Evolutionary conservation across 2,888 invertebrate species (phyloP).

Genomic region (Holacanthella duospinosa): DNA sequence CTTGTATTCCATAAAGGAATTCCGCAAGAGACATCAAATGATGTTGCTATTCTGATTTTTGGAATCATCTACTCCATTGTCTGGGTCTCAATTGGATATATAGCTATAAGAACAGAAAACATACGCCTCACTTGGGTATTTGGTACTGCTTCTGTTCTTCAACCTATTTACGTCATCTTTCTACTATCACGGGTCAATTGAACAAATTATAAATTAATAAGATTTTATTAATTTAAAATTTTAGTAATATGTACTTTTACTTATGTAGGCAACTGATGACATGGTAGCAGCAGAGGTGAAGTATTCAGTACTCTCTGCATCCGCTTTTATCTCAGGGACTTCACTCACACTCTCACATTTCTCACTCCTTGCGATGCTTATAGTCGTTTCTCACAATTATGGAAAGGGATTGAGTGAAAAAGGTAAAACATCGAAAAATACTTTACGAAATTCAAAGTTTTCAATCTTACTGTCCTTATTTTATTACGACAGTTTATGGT

Average conservation of each 20-base stretch:
- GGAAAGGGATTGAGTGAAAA: constrained; percentile 27
- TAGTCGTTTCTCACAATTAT: constrained; percentile 27
- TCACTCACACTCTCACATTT: constrained; percentile 25
- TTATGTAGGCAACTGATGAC: constrained; percentile 3
- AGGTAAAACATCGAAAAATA: constrained; percentile 24
- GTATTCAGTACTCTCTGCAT: constrained; percentile 20
- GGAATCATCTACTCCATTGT: constrained; percentile 23
- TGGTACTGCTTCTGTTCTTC: constrained; percentile 21
- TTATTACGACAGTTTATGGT: constrained; percentile 7
- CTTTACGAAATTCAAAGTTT: not conserved
- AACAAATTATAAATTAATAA: not conserved
- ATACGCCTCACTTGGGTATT: constrained; percentile 24
- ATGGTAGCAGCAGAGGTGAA: not conserved
- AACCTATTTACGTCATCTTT: constrained; percentile 27
- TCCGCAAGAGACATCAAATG: constrained; percentile 18
- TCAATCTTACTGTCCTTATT: not conserved
- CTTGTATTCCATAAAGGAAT: constrained; percentile 25
- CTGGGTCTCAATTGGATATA: constrained; percentile 30
- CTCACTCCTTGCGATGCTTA: constrained; percentile 22
- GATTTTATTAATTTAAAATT: not conserved
- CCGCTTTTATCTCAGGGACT: constrained; percentile 20
- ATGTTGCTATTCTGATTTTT: constrained; percentile 19
- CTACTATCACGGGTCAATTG: constrained; percentile 22
- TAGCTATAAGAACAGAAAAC: constrained; percentile 26
- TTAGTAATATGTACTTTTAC: not conserved